Base-by-base conservation (phyloP, 92 coral and sea anemone species). In the Phenganax stokvisi region DNA sequence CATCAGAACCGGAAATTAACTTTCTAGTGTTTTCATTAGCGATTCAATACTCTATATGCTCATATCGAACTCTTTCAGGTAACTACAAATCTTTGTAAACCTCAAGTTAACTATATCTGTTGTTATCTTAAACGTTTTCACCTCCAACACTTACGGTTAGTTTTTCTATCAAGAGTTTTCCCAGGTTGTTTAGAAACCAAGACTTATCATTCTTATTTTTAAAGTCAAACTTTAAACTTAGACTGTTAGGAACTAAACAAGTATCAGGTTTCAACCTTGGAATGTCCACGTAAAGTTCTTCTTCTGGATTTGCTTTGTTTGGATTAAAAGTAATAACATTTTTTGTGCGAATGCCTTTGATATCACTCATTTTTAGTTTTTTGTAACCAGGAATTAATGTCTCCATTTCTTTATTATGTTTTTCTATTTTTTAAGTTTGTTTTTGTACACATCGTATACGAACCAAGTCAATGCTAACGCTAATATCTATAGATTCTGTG, bases 201-300 rank as follows among this genome's bases (percentile, higher is more conserved):
- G 79, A 37, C 57, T 74, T 74, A 16, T 55, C 54, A 30, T 58
- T 58, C 12, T 30, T 74, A 55, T 37, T 58, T 74, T 74, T n/a
- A 58, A 74, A 58, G 59, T 74, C 79, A 57, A 37, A 54, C 56
- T 30, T 29, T 31, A 57, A 5, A n/a, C 7, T 25, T 47, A 74
- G 58, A 54, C 56, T 37, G 79, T 58, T 59, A 74, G 79, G 63
- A 11, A 74, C 79, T 30, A 74, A 58, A 25, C 79, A 74, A 47
- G 79, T 30, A 54, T 55, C 47, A 55, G 47, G 57, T 74, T 74
- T 74, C 79, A 74, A 6, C 59, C 30, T 74, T 74, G 79, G 79
- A 8, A 74, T 58, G 29, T 74, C 79, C 56, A 74, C 79, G 54
- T 37, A 9, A 2, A 74, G 1, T 74, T 74, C 56, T 9, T 74